Base-by-base conservation (phyloP, 1,140 invertebrate species). In the Heliothis subflexa region DNA sequence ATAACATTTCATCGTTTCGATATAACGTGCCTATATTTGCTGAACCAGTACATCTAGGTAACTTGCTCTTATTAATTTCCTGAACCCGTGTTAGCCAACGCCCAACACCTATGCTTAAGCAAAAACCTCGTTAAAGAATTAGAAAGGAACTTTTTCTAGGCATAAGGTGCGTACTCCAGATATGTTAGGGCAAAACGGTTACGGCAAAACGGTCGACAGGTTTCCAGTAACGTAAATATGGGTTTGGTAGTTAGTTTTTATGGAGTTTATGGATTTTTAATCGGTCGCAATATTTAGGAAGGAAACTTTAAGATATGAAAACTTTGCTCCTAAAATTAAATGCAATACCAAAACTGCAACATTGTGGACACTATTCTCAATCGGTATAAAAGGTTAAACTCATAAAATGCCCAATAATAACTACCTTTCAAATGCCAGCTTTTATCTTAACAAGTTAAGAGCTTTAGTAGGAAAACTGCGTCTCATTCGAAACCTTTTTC, bases 101-200 rank as follows among this genome's bases (percentile, higher is more conserved):
- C 25, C 52, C 50, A 40, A 52, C 64, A 52, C 66, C 10, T 52
- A 52, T 52, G 18, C 4, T 40, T 40, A 66, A 9, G 68, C 66
- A 71, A 71, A 71, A 71, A 71, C 50, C 28, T 71, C 50, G 50
- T 70, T 70, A 71, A 33, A 71, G 68, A 28, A 40, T 71, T 71
- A 71, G 68, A 71, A 71, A 71, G 68, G 68, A 62, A 55, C 25
- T 61, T 28, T 52, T 70, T 68, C 52, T 52, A 50, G 47, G 10
- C 21, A n/a, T 28, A 10, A 50, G 21, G 40, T 9, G 18, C 64
- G 64, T 66, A 66, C 1, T 68, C 47, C n/a, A 52, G 18, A 25
- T 52, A 28, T 54, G 3, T 55, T 33, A 21, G 49, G 66, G 66
- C 49, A 70, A 54, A 70, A 71, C 50, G 68, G 50, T 55, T n/a